Conservation (phyloP, 2,797 vertebrate genomes). For the Peromyscus attwateri region DNA sequence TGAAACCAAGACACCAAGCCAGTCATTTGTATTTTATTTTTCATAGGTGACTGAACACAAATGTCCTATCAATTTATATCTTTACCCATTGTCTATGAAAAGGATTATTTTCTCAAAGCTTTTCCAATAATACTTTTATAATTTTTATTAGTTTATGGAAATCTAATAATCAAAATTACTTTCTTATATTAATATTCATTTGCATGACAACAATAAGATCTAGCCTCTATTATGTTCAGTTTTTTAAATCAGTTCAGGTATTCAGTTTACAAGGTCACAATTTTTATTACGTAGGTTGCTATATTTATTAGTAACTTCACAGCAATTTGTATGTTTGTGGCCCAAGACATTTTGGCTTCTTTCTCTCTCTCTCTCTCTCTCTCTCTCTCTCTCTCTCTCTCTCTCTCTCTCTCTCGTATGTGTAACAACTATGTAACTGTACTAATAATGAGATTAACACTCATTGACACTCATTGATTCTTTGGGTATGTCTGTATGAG, state of each 20-base stretch:
- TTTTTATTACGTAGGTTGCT: neutral
- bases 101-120: neutral
- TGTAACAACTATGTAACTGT: neutral
- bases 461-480: neutral
- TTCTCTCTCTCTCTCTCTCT: neutral
- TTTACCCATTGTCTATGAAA: neutral
- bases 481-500: neutral
- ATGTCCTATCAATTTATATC: neutral
- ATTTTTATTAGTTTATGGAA: neutral
- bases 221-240: neutral
- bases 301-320: neutral
- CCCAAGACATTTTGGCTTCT: neutral
- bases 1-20: neutral
- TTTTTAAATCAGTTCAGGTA: neutral
- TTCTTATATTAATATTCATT: neutral
- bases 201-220: neutral
- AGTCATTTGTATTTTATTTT: neutral
- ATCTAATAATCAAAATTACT: neutral
- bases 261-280: neutral
- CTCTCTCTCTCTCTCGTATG: neutral
- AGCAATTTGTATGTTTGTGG: neutral
- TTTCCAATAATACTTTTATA: neutral
- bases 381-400: neutral
- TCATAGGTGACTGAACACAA: neutral
- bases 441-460: neutral